Conservation (phyloP, 2,113 vertebrate species). For the Aix galericulata region DNA sequence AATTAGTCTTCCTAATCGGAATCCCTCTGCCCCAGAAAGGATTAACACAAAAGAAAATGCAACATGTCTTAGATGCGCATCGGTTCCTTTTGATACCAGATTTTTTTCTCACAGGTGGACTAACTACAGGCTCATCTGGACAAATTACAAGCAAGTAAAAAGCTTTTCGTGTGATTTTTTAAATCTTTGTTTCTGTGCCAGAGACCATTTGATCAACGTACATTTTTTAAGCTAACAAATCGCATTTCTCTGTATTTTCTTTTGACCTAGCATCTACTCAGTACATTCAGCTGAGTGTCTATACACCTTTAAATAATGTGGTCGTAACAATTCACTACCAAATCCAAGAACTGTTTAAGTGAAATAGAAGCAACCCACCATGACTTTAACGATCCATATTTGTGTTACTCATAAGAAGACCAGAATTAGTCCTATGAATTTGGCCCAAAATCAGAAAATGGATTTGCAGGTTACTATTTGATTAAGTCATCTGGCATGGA, state of each 20-base stretch:
- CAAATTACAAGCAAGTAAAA: not conserved
- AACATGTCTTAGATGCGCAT: not conserved
- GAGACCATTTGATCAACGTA: not conserved
- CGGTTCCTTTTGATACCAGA: not conserved
- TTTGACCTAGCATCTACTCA: not conserved
- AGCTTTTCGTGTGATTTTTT: not conserved
- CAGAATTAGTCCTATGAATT: not conserved
- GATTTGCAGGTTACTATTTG: not conserved
- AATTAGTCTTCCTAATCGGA: not conserved
- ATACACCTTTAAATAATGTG: not conserved
- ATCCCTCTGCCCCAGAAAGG: not conserved
- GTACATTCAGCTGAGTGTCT: not conserved
- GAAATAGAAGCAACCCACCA: not conserved
- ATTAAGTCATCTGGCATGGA: not conserved
- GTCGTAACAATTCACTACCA: not conserved
- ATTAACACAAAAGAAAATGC: not conserved
- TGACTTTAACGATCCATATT: not conserved
- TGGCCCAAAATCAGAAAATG: not conserved
- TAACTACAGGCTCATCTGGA: not conserved
- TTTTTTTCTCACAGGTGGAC: constrained; percentile 2
- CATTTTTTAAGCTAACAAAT: not conserved
- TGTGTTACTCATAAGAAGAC: not conserved
- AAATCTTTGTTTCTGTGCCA: not conserved
- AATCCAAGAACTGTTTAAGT: not conserved
- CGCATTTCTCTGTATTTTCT: not conserved